Percentiles rank a stretch among this genome's conserved stretches.
These are phyloP conservation scores for Coccyzus lansbergi DNA, from an alignment of 2,797 vertebrate genomes.

Conservation along the genomic window DNA sequence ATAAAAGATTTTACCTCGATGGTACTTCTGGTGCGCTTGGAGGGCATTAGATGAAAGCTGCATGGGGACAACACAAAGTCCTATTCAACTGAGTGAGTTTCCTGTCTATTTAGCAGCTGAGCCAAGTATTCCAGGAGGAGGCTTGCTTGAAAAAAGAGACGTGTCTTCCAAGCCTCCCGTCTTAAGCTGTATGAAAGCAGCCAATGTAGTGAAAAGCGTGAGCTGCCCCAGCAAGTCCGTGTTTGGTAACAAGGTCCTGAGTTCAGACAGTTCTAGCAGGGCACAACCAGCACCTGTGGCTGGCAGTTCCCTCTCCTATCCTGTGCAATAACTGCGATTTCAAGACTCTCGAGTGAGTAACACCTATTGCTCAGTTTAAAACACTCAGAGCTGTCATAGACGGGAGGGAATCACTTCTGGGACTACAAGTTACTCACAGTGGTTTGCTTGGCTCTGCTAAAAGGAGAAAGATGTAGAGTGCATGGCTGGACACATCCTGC, in stretches of 20 bases:
- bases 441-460: not conserved
- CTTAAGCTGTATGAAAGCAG: not conserved
- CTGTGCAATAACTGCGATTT: not conserved
- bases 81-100: not conserved
- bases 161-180: constrained; percentile 11
- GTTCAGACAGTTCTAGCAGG: not conserved
- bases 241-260: not conserved
- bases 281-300: accelerated
- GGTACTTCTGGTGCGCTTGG: not conserved
- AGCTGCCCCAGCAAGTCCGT: not conserved
- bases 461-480: not conserved
- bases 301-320: not conserved
- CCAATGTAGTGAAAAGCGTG: not conserved
- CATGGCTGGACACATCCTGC: not conserved
- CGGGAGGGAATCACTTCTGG: not conserved
- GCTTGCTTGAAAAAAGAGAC: not conserved
- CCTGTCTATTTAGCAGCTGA: not conserved
- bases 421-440: not conserved
- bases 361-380: not conserved
- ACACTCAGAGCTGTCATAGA: not conserved
- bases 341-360: not conserved
- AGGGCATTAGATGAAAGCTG: constrained; percentile 6
- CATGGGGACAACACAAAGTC: not conserved
- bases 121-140: not conserved
- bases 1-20: not conserved